Base-by-base conservation (phyloP, 2,888 invertebrate species). In the Microctonus brassicae region DNA sequence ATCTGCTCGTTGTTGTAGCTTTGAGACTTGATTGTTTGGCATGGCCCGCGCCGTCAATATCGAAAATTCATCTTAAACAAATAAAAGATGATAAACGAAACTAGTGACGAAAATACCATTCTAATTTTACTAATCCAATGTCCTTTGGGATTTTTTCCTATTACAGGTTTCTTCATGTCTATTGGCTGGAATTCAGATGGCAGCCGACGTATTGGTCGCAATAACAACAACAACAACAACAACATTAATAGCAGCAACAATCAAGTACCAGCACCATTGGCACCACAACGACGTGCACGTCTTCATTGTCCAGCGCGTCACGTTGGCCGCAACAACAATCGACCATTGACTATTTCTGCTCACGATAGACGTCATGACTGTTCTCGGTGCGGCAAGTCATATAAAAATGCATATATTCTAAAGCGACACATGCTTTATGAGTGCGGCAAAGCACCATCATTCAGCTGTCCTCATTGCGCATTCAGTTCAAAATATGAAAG, bases 361-460 rank as follows among this genome's bases (percentile, higher is more conserved):
- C 84, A 82, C 66, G 84, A 85, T 64, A 83, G 86, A 4, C 86
- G 87, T 9, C 87, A 87, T 76, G 84, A 89, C 73, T 92, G 92
- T 80, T 87, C 88, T 61, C 89, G 90, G 17, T 92, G 92, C 80
- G 89, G 89, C 76, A 91, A 91, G 86, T 90, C 90, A 76, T 92
- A 92, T 84, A 89, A 91, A 80, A 90, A 91, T 74, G 91, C 91
- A 77, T 90, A 92, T 55, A 92, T 92, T 76, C 85, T 92, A 70
- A 90, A 91, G 78, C 88, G 92, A 13, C 92, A 92, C 76, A 85
- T 90, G 83, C 88, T 86, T 0, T 89, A 88, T 80, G 89, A 89
- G 75, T 90, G 89, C 77, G 89, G 89, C 29, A 88, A 88, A 73
- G 87, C 87, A 2, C 88, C 88, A 2, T 86, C 88, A 1, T 89